Evolutionary conservation across 2,888 invertebrate genomes (phyloP).

Genomic region (Coleophora flavipennella): DNA sequence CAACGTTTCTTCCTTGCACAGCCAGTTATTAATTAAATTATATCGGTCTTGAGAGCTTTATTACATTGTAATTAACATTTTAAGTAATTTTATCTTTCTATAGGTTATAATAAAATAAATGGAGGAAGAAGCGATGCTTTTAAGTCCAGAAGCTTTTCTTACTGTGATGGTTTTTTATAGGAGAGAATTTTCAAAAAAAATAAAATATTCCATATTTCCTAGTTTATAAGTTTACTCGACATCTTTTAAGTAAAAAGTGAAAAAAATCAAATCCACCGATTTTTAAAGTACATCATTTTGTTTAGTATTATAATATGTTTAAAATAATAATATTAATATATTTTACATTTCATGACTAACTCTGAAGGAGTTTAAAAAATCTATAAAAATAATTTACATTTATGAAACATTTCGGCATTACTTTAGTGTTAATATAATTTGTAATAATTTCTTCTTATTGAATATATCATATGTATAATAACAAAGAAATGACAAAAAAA

Average conservation of each 20-base stretch:
- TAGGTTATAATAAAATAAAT: conserved; percentile 3
- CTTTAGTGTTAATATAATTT: conserved; percentile 20
- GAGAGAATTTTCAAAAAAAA: conserved; percentile 24
- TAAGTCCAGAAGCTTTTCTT: neutral
- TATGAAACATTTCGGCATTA: conserved; percentile 15
- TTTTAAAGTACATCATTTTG: conserved; percentile 18
- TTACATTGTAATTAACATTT: conserved; percentile 20
- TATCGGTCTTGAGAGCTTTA: conserved; percentile 25
- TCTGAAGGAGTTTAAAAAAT: conserved; percentile 12
- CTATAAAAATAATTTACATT: conserved; percentile 12
- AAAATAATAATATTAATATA: conserved; percentile 12
- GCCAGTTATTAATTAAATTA: conserved; percentile 3
- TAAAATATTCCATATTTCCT: conserved; percentile 27
- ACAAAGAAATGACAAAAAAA: conserved; percentile 51
- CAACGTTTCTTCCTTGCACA: conserved; percentile 14
- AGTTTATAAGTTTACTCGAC: conserved; percentile 14
- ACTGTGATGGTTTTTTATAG: conserved; percentile 34
- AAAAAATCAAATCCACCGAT: conserved; percentile 36
- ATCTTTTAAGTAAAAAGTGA: conserved; percentile 13
- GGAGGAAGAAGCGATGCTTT: conserved; percentile 14
- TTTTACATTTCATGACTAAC: conserved; percentile 16
- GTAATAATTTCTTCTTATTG: no score
- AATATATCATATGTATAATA: conserved; percentile 23
- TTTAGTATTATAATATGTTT: conserved; percentile 12
- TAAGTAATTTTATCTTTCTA: conserved; percentile 7